Evolutionary conservation across 1,140 invertebrate species (phyloP).

Genomic region (Myzus persicae): DNA sequence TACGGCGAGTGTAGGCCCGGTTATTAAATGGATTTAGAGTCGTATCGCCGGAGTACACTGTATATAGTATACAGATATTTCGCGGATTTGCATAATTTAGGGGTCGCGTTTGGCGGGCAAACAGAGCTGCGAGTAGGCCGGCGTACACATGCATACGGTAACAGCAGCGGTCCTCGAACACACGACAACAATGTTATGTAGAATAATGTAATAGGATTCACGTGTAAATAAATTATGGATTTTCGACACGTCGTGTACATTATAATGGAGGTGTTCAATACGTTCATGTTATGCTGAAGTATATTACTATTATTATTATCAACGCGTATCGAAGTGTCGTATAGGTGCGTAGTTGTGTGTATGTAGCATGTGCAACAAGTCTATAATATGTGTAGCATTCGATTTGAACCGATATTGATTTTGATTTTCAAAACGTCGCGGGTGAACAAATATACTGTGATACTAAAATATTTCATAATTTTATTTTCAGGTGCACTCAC

Average conservation of each 20-base stretch:
- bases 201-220: slow-evolving; percentile 5
- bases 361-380: neutral
- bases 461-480: neutral
- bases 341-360: too few species aligned
- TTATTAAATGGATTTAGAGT: slow-evolving; percentile 32
- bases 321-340: neutral
- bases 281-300: neutral
- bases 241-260: neutral
- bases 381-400: neutral
- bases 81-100: slow-evolving; percentile 38
- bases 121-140: neutral
- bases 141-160: neutral
- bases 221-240: slow-evolving; percentile 31
- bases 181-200: neutral
- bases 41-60: slow-evolving; percentile 10
- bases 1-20: neutral
- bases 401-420: neutral
- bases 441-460: neutral
- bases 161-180: neutral
- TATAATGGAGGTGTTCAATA: neutral
- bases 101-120: slow-evolving; percentile 30
- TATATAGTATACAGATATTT: neutral
- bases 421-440: neutral
- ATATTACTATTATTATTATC: neutral
- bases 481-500: neutral